These are phyloP conservation scores for Machimus atricapillus DNA, from an alignment of 2,888 invertebrate species.

Conservation along the genomic window DNA sequence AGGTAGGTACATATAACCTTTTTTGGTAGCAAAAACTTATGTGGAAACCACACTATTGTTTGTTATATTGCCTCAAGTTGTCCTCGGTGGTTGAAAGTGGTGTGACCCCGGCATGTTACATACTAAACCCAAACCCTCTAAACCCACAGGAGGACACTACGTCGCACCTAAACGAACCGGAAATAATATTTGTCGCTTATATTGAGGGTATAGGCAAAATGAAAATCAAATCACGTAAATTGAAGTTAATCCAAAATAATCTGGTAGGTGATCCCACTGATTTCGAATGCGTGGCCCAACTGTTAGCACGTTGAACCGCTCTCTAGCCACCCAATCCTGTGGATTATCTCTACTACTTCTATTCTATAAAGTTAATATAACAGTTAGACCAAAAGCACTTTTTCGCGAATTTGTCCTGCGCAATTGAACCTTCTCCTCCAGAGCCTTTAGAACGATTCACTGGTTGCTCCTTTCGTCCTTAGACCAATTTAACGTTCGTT, in stretches of 20 bases:
- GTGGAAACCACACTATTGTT: background rate
- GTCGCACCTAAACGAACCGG: background rate
- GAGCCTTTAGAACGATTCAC: background rate
- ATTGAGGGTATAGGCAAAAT: background rate
- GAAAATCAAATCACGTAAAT: slow-evolving; percentile 16
- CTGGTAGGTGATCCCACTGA: background rate
- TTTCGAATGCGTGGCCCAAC: background rate
- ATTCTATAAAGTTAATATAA: background rate
- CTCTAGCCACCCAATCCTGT: background rate
- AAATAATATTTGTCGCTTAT: slow-evolving; percentile 13
- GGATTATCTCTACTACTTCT: background rate
- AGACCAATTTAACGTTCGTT: background rate
- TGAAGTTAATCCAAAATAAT: slow-evolving; percentile 3
- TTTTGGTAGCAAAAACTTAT: background rate
- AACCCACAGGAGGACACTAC: background rate
- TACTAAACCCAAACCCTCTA: background rate
- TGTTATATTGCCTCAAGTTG: background rate
- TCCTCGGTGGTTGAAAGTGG: background rate
- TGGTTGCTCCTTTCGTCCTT: slow-evolving; percentile 12
- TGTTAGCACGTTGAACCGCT: background rate
- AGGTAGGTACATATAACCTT: no score
- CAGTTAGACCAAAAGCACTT: background rate
- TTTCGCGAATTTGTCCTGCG: background rate
- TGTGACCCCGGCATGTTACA: background rate
- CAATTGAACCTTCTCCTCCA: background rate